Base-by-base conservation (phyloP, 1,140 invertebrate genomes). In the Ruditapes philippinarum region DNA sequence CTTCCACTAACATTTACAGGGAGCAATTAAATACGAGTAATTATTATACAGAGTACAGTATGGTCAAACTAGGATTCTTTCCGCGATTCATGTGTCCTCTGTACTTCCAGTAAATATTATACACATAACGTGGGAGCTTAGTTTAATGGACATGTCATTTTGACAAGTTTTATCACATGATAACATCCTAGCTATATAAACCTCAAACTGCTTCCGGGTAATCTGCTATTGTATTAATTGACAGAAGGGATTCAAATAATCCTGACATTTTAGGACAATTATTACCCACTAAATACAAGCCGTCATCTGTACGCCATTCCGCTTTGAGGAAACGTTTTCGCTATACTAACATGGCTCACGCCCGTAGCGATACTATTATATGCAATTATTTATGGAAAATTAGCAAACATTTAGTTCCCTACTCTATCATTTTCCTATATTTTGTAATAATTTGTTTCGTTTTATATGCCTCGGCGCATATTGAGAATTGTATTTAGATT, bases 371-470 rank as follows among this genome's bases (percentile, higher is more conserved):
- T 65, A 54, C 68, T 84, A 73, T 84, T 40, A 73, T 84, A 28
- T 73, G 68, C 65, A 84, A 84, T 84, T 84, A 84, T 84, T 84
- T 84, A 84, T 68, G 82, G 82, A 84, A 84, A 84, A 84, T 84
- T 84, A 84, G 82, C 65, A 84, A 84, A 84, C 82, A 84, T 84
- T 84, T 84, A 84, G 65, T 38, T 38, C 62, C 42, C 31, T 38
- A 28, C 82, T 74, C 82, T 84, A 54, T 84, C 65, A 84, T 54
- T 70, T 84, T 73, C 31, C 60, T 84, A 84, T 70, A 73, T 84
- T 73, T 73, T 70, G 25, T 54, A 84, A 84, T 84, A 84, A 84
- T 68, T 73, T 84, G 82, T 45, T 68, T 51, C 82, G 40, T 38
- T 65, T 51, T 54, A 84, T 84, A 70, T 70, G 60, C 65, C 82